Conservation (phyloP, 2,888 invertebrate species). For the Epirrhoe alternata region DNA sequence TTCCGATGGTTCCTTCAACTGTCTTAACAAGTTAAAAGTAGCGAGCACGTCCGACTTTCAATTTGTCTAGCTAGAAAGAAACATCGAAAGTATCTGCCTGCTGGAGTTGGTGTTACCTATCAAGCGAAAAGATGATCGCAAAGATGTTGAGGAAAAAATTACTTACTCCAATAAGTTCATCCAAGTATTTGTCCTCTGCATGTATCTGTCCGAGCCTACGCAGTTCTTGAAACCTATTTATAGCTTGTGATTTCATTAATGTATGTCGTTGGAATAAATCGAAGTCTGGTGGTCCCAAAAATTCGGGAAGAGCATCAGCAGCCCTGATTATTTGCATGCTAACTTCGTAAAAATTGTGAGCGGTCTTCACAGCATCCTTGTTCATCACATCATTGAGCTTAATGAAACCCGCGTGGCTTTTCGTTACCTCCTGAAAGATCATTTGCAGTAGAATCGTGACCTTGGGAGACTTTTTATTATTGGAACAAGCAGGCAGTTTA, state of each 20-base stretch:
- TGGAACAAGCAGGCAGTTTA: too few relatives aligned
- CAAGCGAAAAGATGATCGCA: too few relatives aligned
- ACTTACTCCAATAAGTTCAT: slow-evolving; percentile 7
- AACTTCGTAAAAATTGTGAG: slow-evolving; percentile 39
- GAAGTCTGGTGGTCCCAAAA: slow-evolving; percentile 27
- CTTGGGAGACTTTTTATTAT: too few relatives aligned
- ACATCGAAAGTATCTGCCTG: too few relatives aligned
- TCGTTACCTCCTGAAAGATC: slow-evolving; percentile 11
- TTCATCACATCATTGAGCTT: slow-evolving; percentile 13
- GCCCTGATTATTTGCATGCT: slow-evolving; percentile 19
- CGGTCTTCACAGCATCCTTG: slow-evolving; percentile 20
- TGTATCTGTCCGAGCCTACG: slow-evolving; percentile 11
- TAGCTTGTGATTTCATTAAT: slow-evolving; percentile 14
- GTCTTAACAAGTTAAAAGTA: too few relatives aligned
- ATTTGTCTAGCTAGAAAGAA: too few relatives aligned
- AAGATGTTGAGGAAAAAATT: background rate
- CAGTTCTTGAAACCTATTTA: slow-evolving; percentile 26
- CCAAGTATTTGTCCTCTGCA: slow-evolving; percentile 26
- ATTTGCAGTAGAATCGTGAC: too few relatives aligned
- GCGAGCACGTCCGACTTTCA: too few relatives aligned
- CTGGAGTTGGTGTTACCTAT: too few relatives aligned
- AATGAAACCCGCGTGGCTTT: background rate
- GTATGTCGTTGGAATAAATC: slow-evolving; percentile 22
- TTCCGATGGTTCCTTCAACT: too few relatives aligned
- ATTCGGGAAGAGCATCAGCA: slow-evolving; percentile 11